Conservation (phyloP, 2,113 vertebrate species). For the Leptocoma aspasia region DNA sequence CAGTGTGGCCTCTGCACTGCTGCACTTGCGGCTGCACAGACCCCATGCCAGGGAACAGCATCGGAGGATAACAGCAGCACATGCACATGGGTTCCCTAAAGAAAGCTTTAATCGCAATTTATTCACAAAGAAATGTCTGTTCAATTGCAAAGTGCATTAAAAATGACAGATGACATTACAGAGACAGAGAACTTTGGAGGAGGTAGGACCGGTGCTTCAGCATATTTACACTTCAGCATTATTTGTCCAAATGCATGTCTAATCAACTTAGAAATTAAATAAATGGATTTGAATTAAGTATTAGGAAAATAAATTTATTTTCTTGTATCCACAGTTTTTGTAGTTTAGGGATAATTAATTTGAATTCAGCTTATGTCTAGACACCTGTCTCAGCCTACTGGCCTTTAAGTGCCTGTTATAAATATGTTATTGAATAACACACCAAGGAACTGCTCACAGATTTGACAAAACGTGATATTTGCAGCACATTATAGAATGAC, state of each 20-base stretch:
- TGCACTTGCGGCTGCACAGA: background rate
- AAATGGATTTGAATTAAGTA: background rate
- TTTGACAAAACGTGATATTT: background rate
- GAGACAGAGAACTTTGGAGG: background rate
- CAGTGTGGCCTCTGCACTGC: background rate
- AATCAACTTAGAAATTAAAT: background rate
- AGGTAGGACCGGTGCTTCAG: background rate
- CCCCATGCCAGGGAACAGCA: background rate
- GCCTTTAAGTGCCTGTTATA: background rate
- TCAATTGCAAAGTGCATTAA: background rate
- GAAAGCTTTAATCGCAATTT: background rate
- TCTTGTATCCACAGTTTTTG: background rate
- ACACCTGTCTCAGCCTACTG: background rate
- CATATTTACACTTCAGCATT: background rate
- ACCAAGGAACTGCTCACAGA: background rate
- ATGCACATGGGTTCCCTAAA: fast-evolving
- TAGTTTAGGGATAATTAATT: background rate
- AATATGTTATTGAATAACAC: background rate
- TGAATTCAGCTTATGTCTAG: background rate
- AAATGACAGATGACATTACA: background rate
- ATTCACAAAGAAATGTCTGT: background rate
- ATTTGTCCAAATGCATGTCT: background rate
- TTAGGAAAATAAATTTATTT: background rate
- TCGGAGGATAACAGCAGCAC: background rate
- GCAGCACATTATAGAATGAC: background rate